phyloP scores from a whole-genome alignment of 2,888 invertebrate genomes.

The Thymelicus lineola region DNA sequence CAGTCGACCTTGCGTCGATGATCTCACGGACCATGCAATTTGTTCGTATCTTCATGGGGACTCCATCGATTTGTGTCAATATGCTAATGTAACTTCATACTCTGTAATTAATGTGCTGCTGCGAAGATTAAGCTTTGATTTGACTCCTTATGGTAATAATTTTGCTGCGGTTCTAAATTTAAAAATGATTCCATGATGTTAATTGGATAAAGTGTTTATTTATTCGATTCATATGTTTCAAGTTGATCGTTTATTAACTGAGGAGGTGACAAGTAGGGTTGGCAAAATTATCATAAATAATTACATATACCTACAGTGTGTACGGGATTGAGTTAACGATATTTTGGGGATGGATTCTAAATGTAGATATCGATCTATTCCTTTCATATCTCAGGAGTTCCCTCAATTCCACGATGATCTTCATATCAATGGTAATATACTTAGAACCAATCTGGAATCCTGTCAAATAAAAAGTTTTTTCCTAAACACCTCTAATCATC shows the following conservation, averaged over 20 bases:
- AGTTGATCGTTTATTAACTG: background rate
- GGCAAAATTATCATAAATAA: background rate
- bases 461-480: too few species aligned
- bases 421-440: too few species aligned
- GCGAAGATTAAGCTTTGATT: constrained; percentile 11
- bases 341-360: too few species aligned
- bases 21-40: constrained; percentile 32
- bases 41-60: constrained; percentile 24
- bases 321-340: too few species aligned
- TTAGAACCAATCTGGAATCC: too few species aligned
- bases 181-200: constrained; percentile 3
- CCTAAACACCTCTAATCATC: too few species aligned
- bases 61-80: constrained; percentile 32
- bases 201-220: background rate
- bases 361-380: too few species aligned
- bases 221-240: background rate
- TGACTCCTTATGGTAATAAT: background rate
- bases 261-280: constrained; percentile 1
- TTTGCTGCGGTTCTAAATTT: constrained; percentile 6
- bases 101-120: constrained; percentile 11
- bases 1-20: constrained; percentile 33
- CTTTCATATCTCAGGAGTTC: too few species aligned
- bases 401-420: too few species aligned
- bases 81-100: constrained; percentile 23
- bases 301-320: too few species aligned